phyloP scores from a whole-genome alignment of 2,113 vertebrate genomes.

The Falcunculus frontatus region DNA sequence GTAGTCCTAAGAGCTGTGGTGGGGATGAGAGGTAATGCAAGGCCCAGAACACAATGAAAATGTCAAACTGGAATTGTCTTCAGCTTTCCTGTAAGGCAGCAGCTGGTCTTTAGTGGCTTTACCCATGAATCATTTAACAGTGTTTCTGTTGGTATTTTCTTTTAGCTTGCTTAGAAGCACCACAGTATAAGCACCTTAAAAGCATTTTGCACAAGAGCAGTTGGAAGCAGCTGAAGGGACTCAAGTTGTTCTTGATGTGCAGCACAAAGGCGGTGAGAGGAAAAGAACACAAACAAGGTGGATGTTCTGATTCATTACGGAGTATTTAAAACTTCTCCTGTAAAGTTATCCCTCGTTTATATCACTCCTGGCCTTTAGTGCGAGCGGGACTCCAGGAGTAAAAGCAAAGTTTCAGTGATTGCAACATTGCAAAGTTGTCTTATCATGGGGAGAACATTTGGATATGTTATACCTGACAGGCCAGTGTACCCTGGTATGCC shows the following conservation, averaged over 20 bases:
- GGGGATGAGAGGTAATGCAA: not conserved
- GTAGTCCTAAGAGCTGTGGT: not conserved
- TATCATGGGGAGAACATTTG: not conserved
- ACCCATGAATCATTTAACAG: conserved; percentile 38
- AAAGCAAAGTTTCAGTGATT: not conserved
- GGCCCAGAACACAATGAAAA: not conserved
- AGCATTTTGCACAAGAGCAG: conserved; percentile 55
- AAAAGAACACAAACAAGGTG: not conserved
- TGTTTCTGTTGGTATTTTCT: conserved; percentile 29
- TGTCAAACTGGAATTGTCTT: not conserved
- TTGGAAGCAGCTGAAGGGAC: conserved; percentile 9
- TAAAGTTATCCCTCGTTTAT: not conserved
- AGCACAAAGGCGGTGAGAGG: not conserved
- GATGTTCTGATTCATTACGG: not conserved
- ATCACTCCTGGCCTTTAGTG: not conserved
- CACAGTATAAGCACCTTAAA: conserved; percentile 53
- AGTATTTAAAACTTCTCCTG: not conserved
- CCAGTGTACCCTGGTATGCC: not conserved
- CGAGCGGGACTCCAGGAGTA: not conserved
- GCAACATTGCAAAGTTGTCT: not conserved
- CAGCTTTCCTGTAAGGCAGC: not conserved
- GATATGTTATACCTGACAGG: not conserved
- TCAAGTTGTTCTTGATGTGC: not conserved
- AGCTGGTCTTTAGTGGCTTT: conserved; percentile 34
- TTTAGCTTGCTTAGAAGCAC: conserved; percentile 32